Evolutionary conservation across 2,888 invertebrate genomes (phyloP), one percentile per base, ranked within the genome.

Genomic region (Macrophya annulata): DNA sequence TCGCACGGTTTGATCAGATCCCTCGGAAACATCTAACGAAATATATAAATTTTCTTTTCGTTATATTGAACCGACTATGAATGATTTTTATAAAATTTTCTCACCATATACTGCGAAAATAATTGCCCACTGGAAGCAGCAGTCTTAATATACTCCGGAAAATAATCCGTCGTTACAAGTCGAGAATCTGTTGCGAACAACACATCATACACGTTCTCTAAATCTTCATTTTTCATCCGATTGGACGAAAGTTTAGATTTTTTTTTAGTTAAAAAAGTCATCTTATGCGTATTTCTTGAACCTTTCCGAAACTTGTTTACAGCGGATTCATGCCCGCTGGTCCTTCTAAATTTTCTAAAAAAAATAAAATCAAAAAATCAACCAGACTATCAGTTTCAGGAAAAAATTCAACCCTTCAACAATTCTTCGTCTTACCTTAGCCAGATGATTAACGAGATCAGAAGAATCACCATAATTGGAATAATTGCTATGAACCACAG

Each of bases 1-100:
- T 90, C 89, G 89, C 93, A 93, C 0, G 93, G 90, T 86, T 92
- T 93, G 0, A 92, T 93, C 87, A 91, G 91, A 5, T 94, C 94
- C 83, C 93, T 89, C 25, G 92, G 91, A 86, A 94, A 93, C 8
- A 92, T 87, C 94, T 94, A 84, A 59, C 89, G 89, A 21, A 25
- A 12, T 62, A 21, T 21, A 62, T 10, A 62, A 55, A 55, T 55
- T 55, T 17, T 51, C 5, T 1, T 17, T 51, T 6, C 51, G 51
- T n/a, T 8, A 55, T 55, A 2, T 25, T 12, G 48, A 48, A 25
- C 5, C 10, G 4, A 21, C 25, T 62, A 12, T 62, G 21, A 85
- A 68, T n/a, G 72, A 82, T 9, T 71, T n/a, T 1, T 37, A 37
- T 74, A 62, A 0, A 17, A 37, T 25, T 31, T 48, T 88, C 89